Evolutionary conservation across 2,797 vertebrate genomes (phyloP).

Genomic region (Gephyroberyx darwinii): DNA sequence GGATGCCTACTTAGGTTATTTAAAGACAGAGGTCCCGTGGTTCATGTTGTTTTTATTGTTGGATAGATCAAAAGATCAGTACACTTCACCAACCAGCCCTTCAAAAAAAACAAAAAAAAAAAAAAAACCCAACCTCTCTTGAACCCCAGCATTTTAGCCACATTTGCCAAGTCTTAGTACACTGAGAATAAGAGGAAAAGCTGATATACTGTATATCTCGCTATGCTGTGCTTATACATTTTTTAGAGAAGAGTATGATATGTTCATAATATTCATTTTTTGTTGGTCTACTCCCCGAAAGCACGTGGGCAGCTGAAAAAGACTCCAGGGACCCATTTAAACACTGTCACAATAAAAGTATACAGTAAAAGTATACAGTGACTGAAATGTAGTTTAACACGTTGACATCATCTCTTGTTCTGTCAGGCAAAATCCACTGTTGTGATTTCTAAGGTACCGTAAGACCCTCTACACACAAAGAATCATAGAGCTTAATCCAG

Average conservation of each 20-base stretch:
- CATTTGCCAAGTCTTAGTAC: not conserved
- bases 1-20: not conserved
- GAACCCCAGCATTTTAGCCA: not conserved
- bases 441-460: too few relatives aligned
- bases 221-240: too few relatives aligned
- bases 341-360: too few relatives aligned
- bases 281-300: not conserved
- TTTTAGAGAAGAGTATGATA: not conserved
- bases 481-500: slow-evolving; percentile 7
- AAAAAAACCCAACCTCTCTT: too few relatives aligned
- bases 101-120: too few relatives aligned
- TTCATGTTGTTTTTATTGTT: not conserved
- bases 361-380: too few relatives aligned
- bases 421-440: too few relatives aligned
- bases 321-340: too few relatives aligned
- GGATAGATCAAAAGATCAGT: not conserved
- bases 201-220: not conserved
- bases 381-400: too few relatives aligned
- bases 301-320: not conserved
- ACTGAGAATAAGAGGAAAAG: not conserved
- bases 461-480: too few relatives aligned
- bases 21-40: not conserved
- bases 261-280: not conserved
- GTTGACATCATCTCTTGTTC: too few relatives aligned
- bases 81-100: not conserved